phyloP scores from a whole-genome alignment of 2,113 vertebrate genomes.

The Elaphurus davidianus region DNA sequence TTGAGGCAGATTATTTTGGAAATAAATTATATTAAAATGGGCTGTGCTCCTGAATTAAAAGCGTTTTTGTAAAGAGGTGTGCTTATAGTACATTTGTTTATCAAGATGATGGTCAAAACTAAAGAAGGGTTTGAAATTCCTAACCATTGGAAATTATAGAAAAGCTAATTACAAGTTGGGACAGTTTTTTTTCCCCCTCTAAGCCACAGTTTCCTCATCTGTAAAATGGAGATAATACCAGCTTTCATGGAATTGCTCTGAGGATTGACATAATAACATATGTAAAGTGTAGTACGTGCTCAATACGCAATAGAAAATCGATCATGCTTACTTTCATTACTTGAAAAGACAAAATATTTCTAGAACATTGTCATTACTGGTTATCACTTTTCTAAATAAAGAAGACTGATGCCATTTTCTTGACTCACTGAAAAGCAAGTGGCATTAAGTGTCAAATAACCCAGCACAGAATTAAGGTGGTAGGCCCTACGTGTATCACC shows the following conservation, averaged over 20 bases:
- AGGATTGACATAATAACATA: not conserved
- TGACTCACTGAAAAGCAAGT: not conserved
- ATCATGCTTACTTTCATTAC: not conserved
- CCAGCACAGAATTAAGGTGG: not conserved
- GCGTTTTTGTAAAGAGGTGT: not conserved
- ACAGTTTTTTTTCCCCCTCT: not conserved
- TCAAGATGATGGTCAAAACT: not conserved
- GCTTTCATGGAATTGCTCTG: not conserved
- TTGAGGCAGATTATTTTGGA: not conserved
- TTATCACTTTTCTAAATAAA: slow-evolving; percentile 20
- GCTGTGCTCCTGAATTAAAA: not conserved
- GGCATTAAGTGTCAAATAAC: not conserved
- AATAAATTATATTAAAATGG: slow-evolving; percentile 13
- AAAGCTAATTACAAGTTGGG: not conserved
- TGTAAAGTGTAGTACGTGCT: not conserved
- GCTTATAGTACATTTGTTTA: not conserved
- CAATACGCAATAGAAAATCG: not conserved
- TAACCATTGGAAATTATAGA: not conserved
- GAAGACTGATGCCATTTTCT: not conserved
- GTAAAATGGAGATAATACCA: not conserved
- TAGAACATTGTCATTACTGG: not conserved
- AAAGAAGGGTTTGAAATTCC: not conserved
- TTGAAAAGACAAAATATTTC: not conserved
- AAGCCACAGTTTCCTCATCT: not conserved
- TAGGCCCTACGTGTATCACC: not conserved